Evolutionary conservation across 2,888 invertebrate species (phyloP), one percentile per base, ranked within the genome.

Genomic region (Polietes domitor): DNA sequence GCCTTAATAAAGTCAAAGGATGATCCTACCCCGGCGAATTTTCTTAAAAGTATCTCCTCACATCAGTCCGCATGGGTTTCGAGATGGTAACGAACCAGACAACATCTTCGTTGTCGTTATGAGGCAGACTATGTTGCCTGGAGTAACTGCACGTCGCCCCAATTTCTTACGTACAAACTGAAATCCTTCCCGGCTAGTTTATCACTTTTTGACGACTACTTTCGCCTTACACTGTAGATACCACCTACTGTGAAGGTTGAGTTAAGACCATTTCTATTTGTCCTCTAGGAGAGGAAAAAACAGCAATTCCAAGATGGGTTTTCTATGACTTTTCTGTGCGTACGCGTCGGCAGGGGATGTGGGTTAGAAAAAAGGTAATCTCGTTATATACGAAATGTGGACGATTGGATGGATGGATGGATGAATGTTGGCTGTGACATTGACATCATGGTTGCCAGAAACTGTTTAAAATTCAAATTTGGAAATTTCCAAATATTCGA

Each of bases 401-500:
- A 41, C 7, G 41, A 9, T 41, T 41, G 24, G 24, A 55, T 65
- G 19, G 19, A 63, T 75, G 50, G 12, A 70, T 71, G 37, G 68
- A 58, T 55, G 50, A 55, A 32, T 68, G 43, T 47, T 77, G 26
- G 71, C 47, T 58, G 15, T 74, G 63, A 70, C 71, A 77, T 65
- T 75, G 73, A 68, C 61, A 61, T 28, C n/a, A n/a, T 58, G 58
- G 26, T 55, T 73, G n/a, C n/a, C 37, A n/a, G 70, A 70, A 70
- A 74, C 72, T 55, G 53, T 63, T 82, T 74, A 70, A 81, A 78
- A 82, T 78, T 75, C 55, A 78, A 72, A 78, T 82, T 78, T 71
- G 21, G 43, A 43, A 77, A 43, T 75, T 78, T 74, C 53, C 61
- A 70, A 82, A 72, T 58, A 72, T 79, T 68, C 63, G 79, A 58